Percentiles rank a stretch among this genome's conserved stretches.
These are phyloP conservation scores for Meloe dianella DNA, from an alignment of 2,888 invertebrate genomes.

Conservation along the genomic window DNA sequence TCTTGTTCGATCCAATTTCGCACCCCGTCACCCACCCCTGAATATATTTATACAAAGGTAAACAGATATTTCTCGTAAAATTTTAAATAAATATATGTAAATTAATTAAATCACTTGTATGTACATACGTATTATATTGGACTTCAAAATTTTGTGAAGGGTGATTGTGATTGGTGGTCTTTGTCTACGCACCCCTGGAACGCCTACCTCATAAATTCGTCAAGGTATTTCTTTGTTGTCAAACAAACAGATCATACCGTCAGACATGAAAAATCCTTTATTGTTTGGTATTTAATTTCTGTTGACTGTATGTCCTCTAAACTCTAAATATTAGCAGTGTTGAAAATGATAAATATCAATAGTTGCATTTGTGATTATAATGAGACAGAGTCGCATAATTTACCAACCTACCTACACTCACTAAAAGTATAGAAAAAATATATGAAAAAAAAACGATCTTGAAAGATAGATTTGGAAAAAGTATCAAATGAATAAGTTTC, in stretches of 20 bases:
- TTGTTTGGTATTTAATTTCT: background rate
- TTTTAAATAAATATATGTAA: background rate
- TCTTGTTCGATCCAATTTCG: background rate
- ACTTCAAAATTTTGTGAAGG: background rate
- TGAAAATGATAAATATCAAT: constrained; percentile 4
- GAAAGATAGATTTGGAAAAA: background rate
- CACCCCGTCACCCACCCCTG: too few relatives aligned
- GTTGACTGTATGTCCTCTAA: background rate
- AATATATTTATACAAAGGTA: background rate
- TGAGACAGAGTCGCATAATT: background rate
- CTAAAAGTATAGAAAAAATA: background rate
- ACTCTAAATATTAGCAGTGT: background rate
- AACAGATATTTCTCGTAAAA: too few relatives aligned
- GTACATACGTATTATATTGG: background rate
- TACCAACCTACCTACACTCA: background rate
- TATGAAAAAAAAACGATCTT: background rate
- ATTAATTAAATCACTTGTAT: background rate
- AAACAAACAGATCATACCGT: constrained; percentile 10
- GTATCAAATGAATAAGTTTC: background rate
- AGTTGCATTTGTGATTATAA: constrained; percentile 2
- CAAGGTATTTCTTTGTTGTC: constrained; percentile 8
- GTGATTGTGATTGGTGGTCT: constrained; percentile 6
- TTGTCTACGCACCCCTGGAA: background rate
- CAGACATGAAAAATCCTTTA: background rate
- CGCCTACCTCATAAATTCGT: constrained; percentile 10